These are phyloP conservation scores for Drosophila borealis DNA, from an alignment of 2,888 invertebrate species.

Conservation along the genomic window DNA sequence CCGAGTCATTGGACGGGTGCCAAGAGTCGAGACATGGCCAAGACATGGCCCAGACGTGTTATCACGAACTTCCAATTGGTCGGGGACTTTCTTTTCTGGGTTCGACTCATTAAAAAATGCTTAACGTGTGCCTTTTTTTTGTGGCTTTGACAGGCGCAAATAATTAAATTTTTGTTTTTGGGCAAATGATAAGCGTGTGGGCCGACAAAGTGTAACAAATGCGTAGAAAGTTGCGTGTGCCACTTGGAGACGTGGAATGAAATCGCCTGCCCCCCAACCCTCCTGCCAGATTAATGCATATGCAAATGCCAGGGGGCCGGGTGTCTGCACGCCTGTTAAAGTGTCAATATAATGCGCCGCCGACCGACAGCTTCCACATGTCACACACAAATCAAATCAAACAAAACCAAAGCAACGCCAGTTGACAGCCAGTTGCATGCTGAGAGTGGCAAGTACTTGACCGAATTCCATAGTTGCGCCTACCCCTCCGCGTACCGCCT, in stretches of 20 bases:
- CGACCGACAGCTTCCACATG: constrained; percentile 76
- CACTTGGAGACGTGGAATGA: constrained; percentile 21
- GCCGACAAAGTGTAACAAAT: constrained; percentile 73
- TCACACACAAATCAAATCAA: constrained; percentile 73
- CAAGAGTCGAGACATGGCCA: constrained; percentile 30
- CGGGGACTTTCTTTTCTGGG: constrained; percentile 64
- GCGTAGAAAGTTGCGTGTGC: constrained; percentile 69
- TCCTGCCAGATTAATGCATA: constrained; percentile 49
- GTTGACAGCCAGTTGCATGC: constrained; percentile 47
- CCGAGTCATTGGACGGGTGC: constrained; percentile 55
- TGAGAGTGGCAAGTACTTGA: constrained; percentile 74
- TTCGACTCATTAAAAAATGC: constrained; percentile 71
- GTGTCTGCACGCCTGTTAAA: constrained; percentile 56
- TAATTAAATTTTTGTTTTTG: constrained; percentile 42
- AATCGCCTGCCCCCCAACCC: constrained; percentile 6
- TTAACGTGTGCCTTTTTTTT: constrained; percentile 47
- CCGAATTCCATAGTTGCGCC: constrained; percentile 67
- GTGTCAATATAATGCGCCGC: constrained; percentile 77
- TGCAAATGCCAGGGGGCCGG: constrained; percentile 13
- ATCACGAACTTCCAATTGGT: constrained; percentile 58
- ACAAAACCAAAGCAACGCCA: constrained; percentile 49
- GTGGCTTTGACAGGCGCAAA: constrained; percentile 71
- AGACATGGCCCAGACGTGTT: constrained; percentile 57
- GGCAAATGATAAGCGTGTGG: constrained; percentile 70
- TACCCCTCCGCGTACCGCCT: no score